Conservation (phyloP, 2,888 invertebrate genomes). For the Phlogophora meticulosa region DNA sequence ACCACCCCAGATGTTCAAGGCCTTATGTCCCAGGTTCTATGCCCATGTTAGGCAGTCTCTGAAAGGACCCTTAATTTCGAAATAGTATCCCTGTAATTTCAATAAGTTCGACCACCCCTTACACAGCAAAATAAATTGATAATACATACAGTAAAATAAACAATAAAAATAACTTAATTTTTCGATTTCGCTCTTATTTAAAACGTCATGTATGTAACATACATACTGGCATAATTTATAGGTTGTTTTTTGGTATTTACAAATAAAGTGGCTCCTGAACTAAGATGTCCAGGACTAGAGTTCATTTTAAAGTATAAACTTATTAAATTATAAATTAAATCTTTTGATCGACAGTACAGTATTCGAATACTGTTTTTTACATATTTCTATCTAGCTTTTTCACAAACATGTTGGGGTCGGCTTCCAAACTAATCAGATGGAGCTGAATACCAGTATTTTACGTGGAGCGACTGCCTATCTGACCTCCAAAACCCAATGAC, state of each 20-base stretch:
- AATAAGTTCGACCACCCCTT: background rate
- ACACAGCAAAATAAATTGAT: background rate
- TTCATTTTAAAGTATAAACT: constrained; percentile 2
- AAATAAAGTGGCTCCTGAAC: constrained; percentile 11
- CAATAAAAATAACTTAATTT: constrained; percentile 3
- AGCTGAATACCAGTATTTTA: background rate
- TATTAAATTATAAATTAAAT: constrained; percentile 3
- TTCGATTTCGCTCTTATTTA: background rate
- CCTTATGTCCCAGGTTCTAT: background rate
- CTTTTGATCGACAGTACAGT: constrained; percentile 33
- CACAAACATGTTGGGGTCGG: background rate
- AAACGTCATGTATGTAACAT: background rate
- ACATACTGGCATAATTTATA: constrained; percentile 18
- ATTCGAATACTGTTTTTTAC: background rate
- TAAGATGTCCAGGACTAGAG: background rate
- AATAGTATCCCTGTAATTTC: background rate
- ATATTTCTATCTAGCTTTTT: background rate
- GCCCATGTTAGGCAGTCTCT: too few relatives aligned
- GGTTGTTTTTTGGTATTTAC: constrained; percentile 24
- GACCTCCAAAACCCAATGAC: too few relatives aligned
- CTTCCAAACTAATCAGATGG: background rate
- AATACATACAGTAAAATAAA: constrained; percentile 4
- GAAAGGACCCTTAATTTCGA: background rate
- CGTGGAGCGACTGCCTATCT: too few relatives aligned
- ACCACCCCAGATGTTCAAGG: too few relatives aligned